Percentiles rank a stretch among this genome's conserved stretches.
phyloP scores from a whole-genome alignment of 2,888 invertebrate species.

The Drosophila fungiperda region DNA sequence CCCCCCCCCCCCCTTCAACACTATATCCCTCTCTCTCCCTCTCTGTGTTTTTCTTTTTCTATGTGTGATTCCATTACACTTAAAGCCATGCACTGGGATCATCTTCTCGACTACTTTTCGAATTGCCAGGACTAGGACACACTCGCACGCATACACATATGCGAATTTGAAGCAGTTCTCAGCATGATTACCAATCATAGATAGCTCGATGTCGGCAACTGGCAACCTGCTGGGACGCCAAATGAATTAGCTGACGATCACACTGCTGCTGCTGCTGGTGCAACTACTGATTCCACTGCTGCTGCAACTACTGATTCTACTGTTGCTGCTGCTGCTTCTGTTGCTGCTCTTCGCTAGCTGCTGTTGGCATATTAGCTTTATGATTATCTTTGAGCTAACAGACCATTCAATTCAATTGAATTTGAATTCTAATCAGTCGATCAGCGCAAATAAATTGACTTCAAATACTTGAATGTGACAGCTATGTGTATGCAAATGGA shows the following conservation, averaged over 20 bases:
- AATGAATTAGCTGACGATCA: conserved; percentile 78
- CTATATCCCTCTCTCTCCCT: background rate
- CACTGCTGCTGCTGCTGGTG: conserved; percentile 45
- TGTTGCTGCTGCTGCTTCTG: conserved; percentile 37
- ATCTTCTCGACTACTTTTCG: conserved; percentile 47
- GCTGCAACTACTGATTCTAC: conserved; percentile 34
- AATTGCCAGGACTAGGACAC: conserved; percentile 54
- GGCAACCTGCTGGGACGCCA: conserved; percentile 79
- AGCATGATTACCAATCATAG: conserved; percentile 82
- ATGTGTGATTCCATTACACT: conserved; percentile 79
- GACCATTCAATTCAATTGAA: background rate
- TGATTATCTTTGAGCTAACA: conserved; percentile 3
- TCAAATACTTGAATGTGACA: background rate
- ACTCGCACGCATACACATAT: conserved; percentile 12
- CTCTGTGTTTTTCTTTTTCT: conserved; percentile 29
- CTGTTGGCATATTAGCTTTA: conserved; percentile 33
- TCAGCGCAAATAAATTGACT: background rate
- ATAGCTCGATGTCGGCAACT: conserved; percentile 57
- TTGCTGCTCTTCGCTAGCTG: conserved; percentile 18
- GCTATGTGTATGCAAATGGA: background rate
- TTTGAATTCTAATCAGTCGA: background rate
- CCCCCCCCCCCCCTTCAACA: background rate
- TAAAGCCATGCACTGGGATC: conserved; percentile 56
- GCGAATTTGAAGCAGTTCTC: conserved; percentile 63
- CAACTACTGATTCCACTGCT: conserved; percentile 36